A percentile compares a stretch with the other conserved stretches of the same genome.
Conservation (phyloP, 37 sponge, comb jelly and placozoan genomes). For the Crambe crambe region DNA sequence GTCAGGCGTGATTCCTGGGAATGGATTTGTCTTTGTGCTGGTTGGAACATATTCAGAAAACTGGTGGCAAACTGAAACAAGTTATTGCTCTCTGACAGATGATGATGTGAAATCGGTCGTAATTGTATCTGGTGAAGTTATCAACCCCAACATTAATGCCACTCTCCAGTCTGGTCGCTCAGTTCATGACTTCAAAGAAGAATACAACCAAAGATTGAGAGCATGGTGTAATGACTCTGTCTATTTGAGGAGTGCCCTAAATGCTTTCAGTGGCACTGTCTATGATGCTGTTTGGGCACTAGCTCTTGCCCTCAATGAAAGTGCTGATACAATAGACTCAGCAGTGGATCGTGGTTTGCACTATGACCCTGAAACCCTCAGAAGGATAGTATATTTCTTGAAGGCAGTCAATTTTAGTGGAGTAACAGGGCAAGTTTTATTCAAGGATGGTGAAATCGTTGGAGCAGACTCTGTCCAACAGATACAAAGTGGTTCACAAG, state of each 20-base stretch:
- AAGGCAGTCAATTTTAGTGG: constrained; percentile 3
- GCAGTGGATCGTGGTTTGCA: not conserved
- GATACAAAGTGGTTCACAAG: not conserved
- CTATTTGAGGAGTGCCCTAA: not conserved
- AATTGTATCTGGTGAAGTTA: constrained; percentile 11
- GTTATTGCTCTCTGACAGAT: not conserved
- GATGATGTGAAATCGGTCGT: constrained; percentile 11
- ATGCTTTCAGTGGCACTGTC: not conserved
- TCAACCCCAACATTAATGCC: not conserved
- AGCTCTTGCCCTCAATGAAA: constrained; percentile 3
- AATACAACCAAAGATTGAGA: not conserved
- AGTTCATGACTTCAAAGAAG: constrained; percentile 9
- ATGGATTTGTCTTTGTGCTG: constrained; percentile 15
- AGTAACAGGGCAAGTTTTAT: constrained; percentile 9
- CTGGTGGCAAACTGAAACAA: constrained; percentile 12
- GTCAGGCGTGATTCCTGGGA: constrained; percentile 6
- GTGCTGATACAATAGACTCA: not conserved
- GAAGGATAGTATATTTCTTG: not conserved
- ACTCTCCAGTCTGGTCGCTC: constrained; percentile 5
- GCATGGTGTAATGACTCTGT: constrained; percentile 1
- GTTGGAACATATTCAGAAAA: constrained; percentile 6
- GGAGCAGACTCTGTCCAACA: constrained; percentile 8
- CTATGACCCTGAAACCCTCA: not conserved
- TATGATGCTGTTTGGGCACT: constrained; percentile 26
- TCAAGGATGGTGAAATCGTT: not conserved